Evolutionary conservation across 2,797 vertebrate genomes (phyloP).

Genomic region (Erpetoichthys calabaricus): DNA sequence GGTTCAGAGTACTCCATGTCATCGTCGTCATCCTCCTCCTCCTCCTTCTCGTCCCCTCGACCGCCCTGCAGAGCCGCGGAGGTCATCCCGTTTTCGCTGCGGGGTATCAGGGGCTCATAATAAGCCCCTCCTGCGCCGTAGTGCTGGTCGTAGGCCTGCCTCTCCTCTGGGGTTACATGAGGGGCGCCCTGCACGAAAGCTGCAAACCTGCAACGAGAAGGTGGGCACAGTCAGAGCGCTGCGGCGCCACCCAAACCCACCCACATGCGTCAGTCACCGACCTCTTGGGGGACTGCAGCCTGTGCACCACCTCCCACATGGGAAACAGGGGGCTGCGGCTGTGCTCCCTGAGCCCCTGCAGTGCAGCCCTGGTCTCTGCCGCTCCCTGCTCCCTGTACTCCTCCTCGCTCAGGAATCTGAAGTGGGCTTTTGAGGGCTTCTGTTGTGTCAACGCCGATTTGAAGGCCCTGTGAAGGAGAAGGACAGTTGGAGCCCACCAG

Average conservation of each 20-base stretch:
- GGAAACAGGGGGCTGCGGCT: constrained; percentile 50
- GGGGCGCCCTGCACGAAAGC: constrained; percentile 48
- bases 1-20: constrained; percentile 21
- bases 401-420: constrained; percentile 49
- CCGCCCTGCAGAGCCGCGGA: constrained; percentile 9
- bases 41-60: constrained; percentile 5
- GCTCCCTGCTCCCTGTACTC: constrained; percentile 61
- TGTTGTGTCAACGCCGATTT: too few relatives aligned
- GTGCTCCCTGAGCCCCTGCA: constrained; percentile 52
- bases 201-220: constrained; percentile 48
- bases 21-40: constrained; percentile 22
- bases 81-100: constrained; percentile 4
- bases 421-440: too few relatives aligned
- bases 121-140: constrained; percentile 44
- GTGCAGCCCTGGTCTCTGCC: constrained; percentile 37
- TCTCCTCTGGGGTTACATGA: constrained; percentile 49
- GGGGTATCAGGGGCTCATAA: constrained; percentile 48
- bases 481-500: not conserved
- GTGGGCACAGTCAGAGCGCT: not conserved
- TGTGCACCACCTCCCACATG: constrained; percentile 53
- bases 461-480: not conserved
- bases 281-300: constrained; percentile 51
- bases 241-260: not conserved
- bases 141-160: constrained; percentile 35
- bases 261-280: constrained; percentile 16